Percentiles rank a stretch among this genome's conserved stretches.
These are phyloP conservation scores for Chionodraco myersi DNA, from an alignment of 2,113 vertebrate species.

Conservation along the genomic window DNA sequence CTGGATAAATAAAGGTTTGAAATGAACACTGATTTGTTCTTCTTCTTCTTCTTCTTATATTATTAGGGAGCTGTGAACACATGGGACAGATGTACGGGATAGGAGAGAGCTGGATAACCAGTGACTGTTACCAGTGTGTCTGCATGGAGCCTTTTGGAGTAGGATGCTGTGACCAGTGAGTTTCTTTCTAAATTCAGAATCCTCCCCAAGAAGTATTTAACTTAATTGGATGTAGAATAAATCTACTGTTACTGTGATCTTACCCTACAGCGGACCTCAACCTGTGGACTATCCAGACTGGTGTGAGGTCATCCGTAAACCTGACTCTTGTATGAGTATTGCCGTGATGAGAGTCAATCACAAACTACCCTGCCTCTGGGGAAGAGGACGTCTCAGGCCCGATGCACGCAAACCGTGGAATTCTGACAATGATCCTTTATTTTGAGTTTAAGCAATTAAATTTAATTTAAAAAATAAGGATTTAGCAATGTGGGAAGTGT, in stretches of 20 bases:
- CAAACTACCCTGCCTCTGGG: conserved; percentile 82
- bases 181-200: conserved; percentile 5
- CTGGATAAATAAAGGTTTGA: too few relatives aligned
- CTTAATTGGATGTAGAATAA: not conserved
- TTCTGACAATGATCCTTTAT: conserved; percentile 79
- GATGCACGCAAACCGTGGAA: conserved; percentile 70
- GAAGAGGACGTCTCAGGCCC: conserved; percentile 69
- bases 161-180: conserved; percentile 86
- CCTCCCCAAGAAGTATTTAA: not conserved
- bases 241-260: conserved; percentile 4
- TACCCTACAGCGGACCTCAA: conserved; percentile 63
- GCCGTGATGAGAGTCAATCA: conserved; percentile 83
- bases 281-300: conserved; percentile 85
- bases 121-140: conserved; percentile 83
- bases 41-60: not conserved
- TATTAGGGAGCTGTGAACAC: conserved; percentile 80
- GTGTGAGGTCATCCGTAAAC: conserved; percentile 82
- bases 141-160: conserved; percentile 87
- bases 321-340: conserved; percentile 79
- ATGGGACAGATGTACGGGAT: conserved; percentile 76
- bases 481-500: not conserved
- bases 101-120: conserved; percentile 83
- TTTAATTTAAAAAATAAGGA: not conserved
- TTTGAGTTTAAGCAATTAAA: conserved; percentile 50
- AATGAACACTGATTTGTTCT: not conserved